Percentiles rank a stretch among this genome's conserved stretches.
Evolutionary conservation across 2,113 vertebrate species (phyloP).

Genomic region (Pycnonotus jocosus): DNA sequence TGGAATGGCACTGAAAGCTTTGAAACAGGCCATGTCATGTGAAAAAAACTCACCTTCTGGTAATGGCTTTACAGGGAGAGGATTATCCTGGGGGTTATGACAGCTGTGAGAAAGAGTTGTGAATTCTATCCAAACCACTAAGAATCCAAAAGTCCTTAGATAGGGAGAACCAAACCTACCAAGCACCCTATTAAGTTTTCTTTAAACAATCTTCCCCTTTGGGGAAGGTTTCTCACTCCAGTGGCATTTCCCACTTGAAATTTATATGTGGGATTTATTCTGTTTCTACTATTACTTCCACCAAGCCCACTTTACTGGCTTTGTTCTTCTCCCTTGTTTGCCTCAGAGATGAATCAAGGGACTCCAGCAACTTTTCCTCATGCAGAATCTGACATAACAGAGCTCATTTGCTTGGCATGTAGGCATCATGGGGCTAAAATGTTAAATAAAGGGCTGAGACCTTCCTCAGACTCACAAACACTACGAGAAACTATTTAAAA

Average conservation of each 20-base stretch:
- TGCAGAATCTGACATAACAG: background rate
- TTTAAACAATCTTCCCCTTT: background rate
- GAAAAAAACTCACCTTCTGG: fast-evolving
- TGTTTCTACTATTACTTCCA: background rate
- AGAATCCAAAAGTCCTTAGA: background rate
- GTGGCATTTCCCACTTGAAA: background rate
- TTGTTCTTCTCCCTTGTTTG: background rate
- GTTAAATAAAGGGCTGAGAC: background rate
- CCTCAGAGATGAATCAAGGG: background rate
- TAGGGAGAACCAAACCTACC: background rate
- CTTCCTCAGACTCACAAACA: background rate
- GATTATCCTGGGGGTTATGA: background rate
- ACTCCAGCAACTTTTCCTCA: background rate
- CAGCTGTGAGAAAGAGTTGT: background rate
- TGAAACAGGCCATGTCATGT: background rate
- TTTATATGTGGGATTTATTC: background rate
- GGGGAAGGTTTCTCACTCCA: background rate
- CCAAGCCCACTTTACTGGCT: background rate
- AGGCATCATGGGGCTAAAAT: background rate
- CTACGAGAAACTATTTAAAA: background rate
- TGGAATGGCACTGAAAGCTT: background rate
- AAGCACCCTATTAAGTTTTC: background rate
- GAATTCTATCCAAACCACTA: background rate
- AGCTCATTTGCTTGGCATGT: background rate
- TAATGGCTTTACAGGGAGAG: background rate